Evolutionary conservation across 2,888 invertebrate species (phyloP), one percentile per base, ranked within the genome.

Genomic region (Galeruca laticollis): DNA sequence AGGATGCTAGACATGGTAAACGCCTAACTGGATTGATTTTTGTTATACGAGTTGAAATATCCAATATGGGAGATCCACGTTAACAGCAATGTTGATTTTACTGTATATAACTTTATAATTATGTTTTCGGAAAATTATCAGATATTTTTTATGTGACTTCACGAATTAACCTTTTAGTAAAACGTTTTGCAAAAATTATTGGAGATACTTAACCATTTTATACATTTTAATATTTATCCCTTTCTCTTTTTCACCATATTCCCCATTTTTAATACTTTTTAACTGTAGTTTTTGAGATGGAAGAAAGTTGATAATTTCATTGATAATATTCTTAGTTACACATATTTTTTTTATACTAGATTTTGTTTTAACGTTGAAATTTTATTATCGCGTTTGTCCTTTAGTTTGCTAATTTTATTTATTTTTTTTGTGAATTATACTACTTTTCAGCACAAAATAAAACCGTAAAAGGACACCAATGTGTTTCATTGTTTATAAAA

Each of bases 391-490:
- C 75, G 77, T 82, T 81, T 82, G 79, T 80, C 79, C 76, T 70
- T 77, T 78, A 77, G 79, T 80, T 82, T 80, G 78, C 79, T 80
- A 62, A 77, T 79, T 77, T 79, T 80, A 80, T 80, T 80, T 80
- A 78, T 79, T 78, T 78, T 78, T 79, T 80, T 77, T 81, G 80
- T 80, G 80, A 80, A 81, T 78, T 80, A 77, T 80, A 75, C 71
- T 76, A 73, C 75, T 76, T 77, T 81, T 80, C 80, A 82, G 82
- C 82, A 82, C 82, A 81, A 82, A 81, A 81, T 81, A 83, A 82
- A 76, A 64, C 68, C 49, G 56, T 69, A 63, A 35, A 73, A 74
- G 62, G 66, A 26, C 59, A 56, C 31, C 18, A 35, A 10, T 31
- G 18, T 26, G 62, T 62, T 64, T 57, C 54, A 57, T 60, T 67